Conservation (phyloP, 2,888 invertebrate genomes). For the Tiliacea aurago region DNA sequence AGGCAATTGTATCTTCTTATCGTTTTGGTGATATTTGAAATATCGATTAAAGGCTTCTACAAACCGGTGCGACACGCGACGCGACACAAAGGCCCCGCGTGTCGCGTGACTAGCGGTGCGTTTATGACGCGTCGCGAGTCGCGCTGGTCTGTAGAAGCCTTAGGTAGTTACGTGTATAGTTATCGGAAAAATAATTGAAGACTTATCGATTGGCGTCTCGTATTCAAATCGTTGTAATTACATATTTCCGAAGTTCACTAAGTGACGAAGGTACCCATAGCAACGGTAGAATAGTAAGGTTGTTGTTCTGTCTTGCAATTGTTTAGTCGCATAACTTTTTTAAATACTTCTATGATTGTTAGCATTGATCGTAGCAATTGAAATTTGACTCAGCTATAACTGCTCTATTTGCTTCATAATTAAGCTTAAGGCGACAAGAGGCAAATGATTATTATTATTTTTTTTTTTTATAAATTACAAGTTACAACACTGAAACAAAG, state of each 20-base stretch:
- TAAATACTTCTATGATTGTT: not conserved
- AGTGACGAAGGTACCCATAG: not conserved
- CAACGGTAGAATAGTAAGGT: not conserved
- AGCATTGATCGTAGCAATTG: not conserved
- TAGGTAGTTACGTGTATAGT: not conserved
- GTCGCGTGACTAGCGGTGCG: no score
- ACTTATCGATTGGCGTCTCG: not conserved
- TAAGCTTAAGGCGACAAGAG: no score
- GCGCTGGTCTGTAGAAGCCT: no score
- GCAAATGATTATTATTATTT: no score
- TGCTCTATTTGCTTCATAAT: not conserved
- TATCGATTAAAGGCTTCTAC: no score
- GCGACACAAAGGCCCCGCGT: no score
- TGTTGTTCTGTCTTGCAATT: not conserved
- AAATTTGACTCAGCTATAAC: not conserved
- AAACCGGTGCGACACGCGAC: no score
- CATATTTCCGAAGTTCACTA: not conserved
- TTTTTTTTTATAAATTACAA: no score
- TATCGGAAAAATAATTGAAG: not conserved
- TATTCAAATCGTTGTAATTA: not conserved
- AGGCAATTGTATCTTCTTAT: fast-evolving
- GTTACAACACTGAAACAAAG: no score
- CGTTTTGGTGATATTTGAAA: not conserved
- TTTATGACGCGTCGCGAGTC: no score
- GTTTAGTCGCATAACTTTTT: not conserved